A percentile compares a stretch with the other conserved stretches of the same genome.
phyloP scores from a whole-genome alignment of 2,797 vertebrate genomes.

The Selene dorsalis region DNA sequence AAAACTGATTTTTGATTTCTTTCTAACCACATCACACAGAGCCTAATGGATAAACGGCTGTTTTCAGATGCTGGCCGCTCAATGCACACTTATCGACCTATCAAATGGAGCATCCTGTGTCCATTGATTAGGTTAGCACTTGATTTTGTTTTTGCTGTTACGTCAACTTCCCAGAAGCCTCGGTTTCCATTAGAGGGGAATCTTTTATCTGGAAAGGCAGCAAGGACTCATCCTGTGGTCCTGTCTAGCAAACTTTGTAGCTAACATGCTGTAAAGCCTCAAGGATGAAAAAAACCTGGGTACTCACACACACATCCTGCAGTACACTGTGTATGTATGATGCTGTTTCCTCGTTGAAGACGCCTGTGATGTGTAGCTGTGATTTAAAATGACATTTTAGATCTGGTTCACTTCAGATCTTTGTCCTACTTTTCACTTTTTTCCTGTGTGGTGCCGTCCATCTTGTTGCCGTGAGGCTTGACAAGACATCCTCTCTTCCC shows the following conservation, averaged over 20 bases:
- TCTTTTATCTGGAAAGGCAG: slow-evolving; percentile 47
- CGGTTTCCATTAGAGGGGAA: slow-evolving; percentile 49
- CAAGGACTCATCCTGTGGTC: background rate
- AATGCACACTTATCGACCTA: slow-evolving; percentile 44
- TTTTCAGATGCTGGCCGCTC: slow-evolving; percentile 23
- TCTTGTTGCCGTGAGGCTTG: slow-evolving; percentile 16
- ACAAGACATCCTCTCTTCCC: slow-evolving; percentile 36
- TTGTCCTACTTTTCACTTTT: background rate
- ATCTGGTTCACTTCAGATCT: background rate
- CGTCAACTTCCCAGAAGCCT: slow-evolving; percentile 66
- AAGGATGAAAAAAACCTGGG: background rate
- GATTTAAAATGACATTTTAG: background rate
- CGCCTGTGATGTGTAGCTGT: background rate
- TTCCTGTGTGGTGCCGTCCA: background rate
- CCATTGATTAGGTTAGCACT: slow-evolving; percentile 59
- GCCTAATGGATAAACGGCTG: slow-evolving; percentile 34
- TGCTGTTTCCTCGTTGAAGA: background rate
- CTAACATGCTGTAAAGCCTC: background rate
- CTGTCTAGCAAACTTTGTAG: background rate
- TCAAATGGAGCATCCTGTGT: slow-evolving; percentile 56
- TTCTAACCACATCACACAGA: slow-evolving; percentile 21
- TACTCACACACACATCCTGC: background rate
- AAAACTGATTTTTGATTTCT: slow-evolving; percentile 8
- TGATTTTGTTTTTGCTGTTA: slow-evolving; percentile 39
- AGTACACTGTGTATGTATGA: background rate